Percentiles rank a stretch among this genome's conserved stretches.
Evolutionary conservation across 2,888 invertebrate genomes (phyloP).

Genomic region (Drosophila rellima): DNA sequence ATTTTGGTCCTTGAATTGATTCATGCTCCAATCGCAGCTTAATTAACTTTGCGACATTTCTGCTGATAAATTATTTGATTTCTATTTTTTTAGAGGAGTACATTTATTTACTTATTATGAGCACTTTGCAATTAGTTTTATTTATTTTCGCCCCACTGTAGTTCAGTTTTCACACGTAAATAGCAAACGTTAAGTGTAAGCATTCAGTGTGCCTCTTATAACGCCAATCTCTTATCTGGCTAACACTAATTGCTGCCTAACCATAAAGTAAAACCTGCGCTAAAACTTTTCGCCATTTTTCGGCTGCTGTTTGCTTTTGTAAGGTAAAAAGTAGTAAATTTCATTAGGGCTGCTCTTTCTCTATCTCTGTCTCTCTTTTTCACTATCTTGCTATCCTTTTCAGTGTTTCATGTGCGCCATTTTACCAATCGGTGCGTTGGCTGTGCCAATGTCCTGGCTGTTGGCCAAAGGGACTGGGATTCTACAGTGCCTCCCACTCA

Average conservation of each 20-base stretch:
- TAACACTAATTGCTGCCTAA: constrained; percentile 55
- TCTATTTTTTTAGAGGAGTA: neutral
- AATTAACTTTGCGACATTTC: neutral
- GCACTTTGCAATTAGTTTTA: neutral
- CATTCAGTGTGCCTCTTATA: neutral
- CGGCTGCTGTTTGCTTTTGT: constrained; percentile 18
- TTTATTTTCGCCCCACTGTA: constrained; percentile 7
- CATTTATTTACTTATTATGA: neutral
- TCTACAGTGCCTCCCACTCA: constrained; percentile 15
- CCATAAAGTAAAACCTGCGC: constrained; percentile 35
- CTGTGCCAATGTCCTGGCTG: constrained; percentile 52
- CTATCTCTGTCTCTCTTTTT: neutral
- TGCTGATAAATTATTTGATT: too few species aligned
- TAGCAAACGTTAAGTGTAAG: neutral
- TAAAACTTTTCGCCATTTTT: constrained; percentile 26
- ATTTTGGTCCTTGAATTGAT: constrained; percentile 16
- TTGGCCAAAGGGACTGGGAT: constrained; percentile 24
- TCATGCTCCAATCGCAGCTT: neutral
- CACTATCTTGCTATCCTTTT: neutral
- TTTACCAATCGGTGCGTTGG: constrained; percentile 33
- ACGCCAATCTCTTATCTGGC: constrained; percentile 42
- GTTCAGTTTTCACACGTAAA: neutral
- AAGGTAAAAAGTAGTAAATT: constrained; percentile 31
- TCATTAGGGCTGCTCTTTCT: constrained; percentile 15
- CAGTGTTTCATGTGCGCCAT: neutral